Percentiles rank a stretch among this genome's conserved stretches.
Evolutionary conservation across 2,888 invertebrate species (phyloP).

Genomic region (Tricholauxania praeusta): DNA sequence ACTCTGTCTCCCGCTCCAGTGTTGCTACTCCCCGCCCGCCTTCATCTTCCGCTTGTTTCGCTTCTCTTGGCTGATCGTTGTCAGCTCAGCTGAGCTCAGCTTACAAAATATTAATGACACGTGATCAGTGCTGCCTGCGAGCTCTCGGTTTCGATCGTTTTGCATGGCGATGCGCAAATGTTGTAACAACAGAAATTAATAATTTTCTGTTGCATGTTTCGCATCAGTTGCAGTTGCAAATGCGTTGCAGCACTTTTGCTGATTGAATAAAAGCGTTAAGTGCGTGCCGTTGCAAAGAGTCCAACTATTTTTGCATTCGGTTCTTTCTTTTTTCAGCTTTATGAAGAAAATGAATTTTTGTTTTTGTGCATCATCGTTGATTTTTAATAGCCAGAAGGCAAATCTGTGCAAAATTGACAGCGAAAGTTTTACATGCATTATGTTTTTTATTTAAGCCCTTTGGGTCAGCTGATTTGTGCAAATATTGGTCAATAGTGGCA

Average conservation of each 20-base stretch:
- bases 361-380: conserved; percentile 3
- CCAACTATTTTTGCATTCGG: not conserved
- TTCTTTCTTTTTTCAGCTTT: not conserved
- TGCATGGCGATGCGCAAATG: conserved; percentile 19
- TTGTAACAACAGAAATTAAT: conserved; percentile 35
- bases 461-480: no score
- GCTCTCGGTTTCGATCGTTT: conserved; percentile 26
- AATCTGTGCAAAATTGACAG: conserved; percentile 14
- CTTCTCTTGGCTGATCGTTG: conserved; percentile 6
- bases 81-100: conserved; percentile 36
- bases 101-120: conserved; percentile 39
- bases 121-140: conserved; percentile 34
- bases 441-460: no score
- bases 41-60: not conserved
- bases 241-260: conserved; percentile 30
- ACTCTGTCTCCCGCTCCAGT: not conserved
- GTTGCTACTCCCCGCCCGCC: not conserved
- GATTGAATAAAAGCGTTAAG: conserved; percentile 38
- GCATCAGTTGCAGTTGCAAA: conserved; percentile 19
- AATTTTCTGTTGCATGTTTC: conserved; percentile 4
- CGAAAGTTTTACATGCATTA: conserved; percentile 7
- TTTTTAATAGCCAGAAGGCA: conserved; percentile 17
- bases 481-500: no score
- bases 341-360: conserved; percentile 8
- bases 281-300: not conserved